A percentile compares a stretch with the other conserved stretches of the same genome.
phyloP scores from a whole-genome alignment of 2,797 vertebrate genomes.

The Acanthornis magna region DNA sequence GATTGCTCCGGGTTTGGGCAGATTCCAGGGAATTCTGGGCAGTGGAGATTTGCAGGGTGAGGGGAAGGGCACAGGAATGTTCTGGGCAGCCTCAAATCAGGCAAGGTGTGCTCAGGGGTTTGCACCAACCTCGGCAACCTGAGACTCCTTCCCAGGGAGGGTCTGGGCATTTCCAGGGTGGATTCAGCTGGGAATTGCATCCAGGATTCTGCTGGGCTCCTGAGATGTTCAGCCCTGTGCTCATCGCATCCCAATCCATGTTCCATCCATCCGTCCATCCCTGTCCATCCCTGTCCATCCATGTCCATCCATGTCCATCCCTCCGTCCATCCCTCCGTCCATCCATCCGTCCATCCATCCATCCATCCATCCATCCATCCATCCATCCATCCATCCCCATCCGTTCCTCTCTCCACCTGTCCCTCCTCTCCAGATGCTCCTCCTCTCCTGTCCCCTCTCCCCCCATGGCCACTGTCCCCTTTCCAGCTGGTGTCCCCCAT shows the following conservation, averaged over 20 bases:
- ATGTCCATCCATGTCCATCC: too few species aligned
- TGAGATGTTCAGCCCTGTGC: too few species aligned
- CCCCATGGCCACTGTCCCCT: rapidly evolving
- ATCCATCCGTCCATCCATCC: too few species aligned
- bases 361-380: too few species aligned
- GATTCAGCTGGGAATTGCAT: background rate
- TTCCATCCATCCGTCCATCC: too few species aligned
- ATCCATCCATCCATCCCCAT: too few species aligned
- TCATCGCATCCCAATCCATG: too few species aligned
- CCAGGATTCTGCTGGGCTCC: background rate
- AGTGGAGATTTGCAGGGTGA: background rate
- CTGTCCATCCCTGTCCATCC: too few species aligned
- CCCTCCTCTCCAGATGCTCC: background rate
- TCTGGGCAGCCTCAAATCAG: background rate
- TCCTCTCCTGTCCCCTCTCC: background rate
- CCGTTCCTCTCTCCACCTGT: too few species aligned
- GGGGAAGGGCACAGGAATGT: background rate
- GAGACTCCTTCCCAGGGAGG: background rate
- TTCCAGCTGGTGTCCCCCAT: rapidly evolving
- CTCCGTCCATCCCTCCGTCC: too few species aligned
- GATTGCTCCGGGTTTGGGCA: background rate
- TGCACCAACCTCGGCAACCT: too few species aligned
- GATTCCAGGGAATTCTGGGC: background rate
- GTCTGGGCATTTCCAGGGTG: background rate
- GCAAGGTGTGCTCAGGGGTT: too few species aligned